These are phyloP conservation scores for Agonopterix heracliana DNA, from an alignment of 2,888 invertebrate genomes.

Conservation along the genomic window DNA sequence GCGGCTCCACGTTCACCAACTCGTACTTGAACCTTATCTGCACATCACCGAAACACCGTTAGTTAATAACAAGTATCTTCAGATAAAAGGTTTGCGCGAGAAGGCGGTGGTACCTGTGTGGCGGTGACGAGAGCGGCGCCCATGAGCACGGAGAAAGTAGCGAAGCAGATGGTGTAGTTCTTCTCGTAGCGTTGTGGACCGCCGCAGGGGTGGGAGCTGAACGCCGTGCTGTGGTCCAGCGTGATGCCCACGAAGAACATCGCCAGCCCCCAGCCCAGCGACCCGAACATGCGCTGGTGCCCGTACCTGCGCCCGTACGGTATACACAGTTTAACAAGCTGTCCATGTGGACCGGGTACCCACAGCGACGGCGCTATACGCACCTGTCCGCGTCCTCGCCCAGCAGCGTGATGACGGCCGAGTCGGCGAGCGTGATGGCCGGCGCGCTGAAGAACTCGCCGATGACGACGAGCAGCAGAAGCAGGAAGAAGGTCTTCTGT, in stretches of 20 bases:
- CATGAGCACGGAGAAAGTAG: constrained; percentile 98
- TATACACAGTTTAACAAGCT: neutral
- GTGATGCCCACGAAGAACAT: constrained; percentile 99
- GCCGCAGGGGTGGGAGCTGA: constrained; percentile 94
- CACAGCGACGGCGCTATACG: neutral
- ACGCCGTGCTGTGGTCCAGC: constrained; percentile 96
- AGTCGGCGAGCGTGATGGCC: constrained; percentile 95
- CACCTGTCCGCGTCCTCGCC: constrained; percentile 90
- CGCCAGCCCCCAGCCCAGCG: constrained; percentile 97
- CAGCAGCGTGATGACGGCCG: constrained; percentile 91
- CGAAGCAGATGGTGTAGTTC: constrained; percentile 99
- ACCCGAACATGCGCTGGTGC: constrained; percentile 98
- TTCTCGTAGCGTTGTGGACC: constrained; percentile 93
- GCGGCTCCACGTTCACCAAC: constrained; percentile 67
- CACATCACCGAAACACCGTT: neutral
- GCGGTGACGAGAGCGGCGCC: constrained; percentile 94
- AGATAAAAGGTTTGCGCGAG: neutral
- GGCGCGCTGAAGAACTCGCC: constrained; percentile 99
- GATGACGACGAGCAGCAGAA: constrained; percentile 93
- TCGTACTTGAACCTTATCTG: constrained; percentile 82
- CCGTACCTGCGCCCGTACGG: constrained; percentile 85
- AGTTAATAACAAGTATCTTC: neutral
- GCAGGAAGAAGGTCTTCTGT: constrained; percentile 95
- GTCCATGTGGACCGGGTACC: neutral
- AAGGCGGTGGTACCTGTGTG: constrained; percentile 81